A percentile compares a stretch with the other conserved stretches of the same genome.
These are phyloP conservation scores for human (Homo sapiens) DNA, from an alignment of 2,113 vertebrate species.

Conservation along the genomic window DNA sequence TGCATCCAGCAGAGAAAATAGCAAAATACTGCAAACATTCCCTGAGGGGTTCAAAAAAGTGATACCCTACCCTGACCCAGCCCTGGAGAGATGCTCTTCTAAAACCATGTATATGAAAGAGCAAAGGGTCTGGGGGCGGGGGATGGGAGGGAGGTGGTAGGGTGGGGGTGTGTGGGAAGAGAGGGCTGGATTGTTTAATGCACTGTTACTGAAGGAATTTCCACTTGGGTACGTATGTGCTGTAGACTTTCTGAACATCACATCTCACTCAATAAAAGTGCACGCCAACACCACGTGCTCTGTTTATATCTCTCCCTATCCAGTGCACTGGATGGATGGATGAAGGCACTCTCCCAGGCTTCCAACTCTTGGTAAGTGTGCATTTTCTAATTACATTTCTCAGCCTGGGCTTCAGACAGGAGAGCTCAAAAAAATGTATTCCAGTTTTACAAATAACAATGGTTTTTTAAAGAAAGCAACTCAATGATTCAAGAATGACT, in stretches of 20 bases:
- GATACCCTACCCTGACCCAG: not conserved
- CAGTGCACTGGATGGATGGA: not conserved
- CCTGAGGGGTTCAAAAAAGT: not conserved
- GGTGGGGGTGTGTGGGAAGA: accelerated
- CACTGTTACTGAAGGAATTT: not conserved
- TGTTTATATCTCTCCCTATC: not conserved
- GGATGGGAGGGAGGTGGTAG: not conserved
- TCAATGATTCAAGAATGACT: not conserved
- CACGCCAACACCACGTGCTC: not conserved
- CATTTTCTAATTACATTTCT: not conserved
- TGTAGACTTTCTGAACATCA: conserved; percentile 54
- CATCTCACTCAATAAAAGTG: conserved; percentile 52
- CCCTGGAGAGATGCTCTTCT: not conserved
- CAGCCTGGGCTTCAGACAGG: not conserved
- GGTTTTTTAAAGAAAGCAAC: not conserved
- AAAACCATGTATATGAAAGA: not conserved
- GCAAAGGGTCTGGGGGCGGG: accelerated
- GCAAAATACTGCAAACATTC: not conserved
- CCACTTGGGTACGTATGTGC: not conserved
- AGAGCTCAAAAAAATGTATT: not conserved
- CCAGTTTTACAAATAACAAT: conserved; percentile 32
- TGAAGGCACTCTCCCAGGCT: not conserved
- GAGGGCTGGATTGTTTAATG: not conserved
- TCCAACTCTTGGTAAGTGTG: not conserved
- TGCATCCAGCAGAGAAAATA: conserved; percentile 22